These are phyloP conservation scores for Acanthosepion pharaonis DNA, from an alignment of 2,888 invertebrate species.

Conservation along the genomic window DNA sequence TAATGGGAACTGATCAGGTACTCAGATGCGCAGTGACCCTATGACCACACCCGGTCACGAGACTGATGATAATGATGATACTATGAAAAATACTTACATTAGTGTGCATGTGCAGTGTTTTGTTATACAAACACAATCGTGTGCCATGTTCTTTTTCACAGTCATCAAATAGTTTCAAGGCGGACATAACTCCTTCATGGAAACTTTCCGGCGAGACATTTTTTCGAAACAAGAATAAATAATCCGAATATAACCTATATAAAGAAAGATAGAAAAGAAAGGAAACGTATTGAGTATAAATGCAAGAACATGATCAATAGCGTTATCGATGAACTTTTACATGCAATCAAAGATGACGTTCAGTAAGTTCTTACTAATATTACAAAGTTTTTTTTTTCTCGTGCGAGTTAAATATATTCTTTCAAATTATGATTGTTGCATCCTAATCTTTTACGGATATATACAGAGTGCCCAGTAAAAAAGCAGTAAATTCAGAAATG, in stretches of 20 bases:
- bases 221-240: conserved; percentile 54
- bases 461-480: no score
- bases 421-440: no score
- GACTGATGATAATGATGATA: no score
- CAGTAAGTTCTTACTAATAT: no score
- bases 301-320: neutral
- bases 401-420: no score
- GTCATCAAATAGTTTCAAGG: conserved; percentile 50
- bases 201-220: conserved; percentile 53
- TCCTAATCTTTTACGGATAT: no score
- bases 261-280: conserved; percentile 47
- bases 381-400: no score
- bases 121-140: conserved; percentile 54
- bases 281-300: neutral
- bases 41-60: no score
- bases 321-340: neutral
- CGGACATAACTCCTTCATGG: conserved; percentile 53
- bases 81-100: conserved; percentile 49
- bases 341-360: no score
- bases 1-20: no score
- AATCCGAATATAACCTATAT: conserved; percentile 61
- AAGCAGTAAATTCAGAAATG: no score
- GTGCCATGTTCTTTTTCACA: conserved; percentile 50
- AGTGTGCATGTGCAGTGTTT: conserved; percentile 54
- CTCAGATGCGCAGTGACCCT: no score